Base-by-base conservation (phyloP, 2,797 vertebrate species). In the Sebastolobus alascanus region DNA sequence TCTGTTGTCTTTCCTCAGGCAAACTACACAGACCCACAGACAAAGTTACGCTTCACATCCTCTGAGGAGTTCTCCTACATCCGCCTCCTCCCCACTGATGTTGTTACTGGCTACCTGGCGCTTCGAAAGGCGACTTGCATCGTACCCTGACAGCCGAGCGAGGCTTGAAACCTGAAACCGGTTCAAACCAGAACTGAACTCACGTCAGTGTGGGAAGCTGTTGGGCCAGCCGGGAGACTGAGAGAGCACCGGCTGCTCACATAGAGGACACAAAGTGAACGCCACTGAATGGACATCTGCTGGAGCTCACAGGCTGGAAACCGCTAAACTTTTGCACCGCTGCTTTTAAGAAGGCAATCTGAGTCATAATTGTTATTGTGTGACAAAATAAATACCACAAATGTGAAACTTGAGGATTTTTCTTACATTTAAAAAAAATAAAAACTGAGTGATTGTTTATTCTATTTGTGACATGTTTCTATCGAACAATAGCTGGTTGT, bases 21-120 rank as follows among this genome's bases (percentile, higher is more conserved):
- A 79, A 98, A 96, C 94, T 99, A 99, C 91, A 99, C 97, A 14
- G 99, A 99, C 90, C 99, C 98, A 52, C 98, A 99, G 94, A 99
- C 97, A 81, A 99, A 99, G 92, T 94, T 99, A 54, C 95, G 98
- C 52, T 99, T 98, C 90, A 97, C 97, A 66, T 98, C 97, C 11
- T 96, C 95, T 0, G 98, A 99, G 81, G 99, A 99, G 93, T 99
- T 99, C 89, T 96, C 97, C 72, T 99, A 99, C 80, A 97, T 99
- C 75, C 96, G 98, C 69, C 97, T 98, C 90, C 96, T 99, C 70
- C 98, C 99, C 13, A 97, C 97, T 1, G 98, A 99, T 52, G 97
- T 99, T 4, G 94, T 99, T 69, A 96, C 97, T 0, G 98, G 99
- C 82, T 99, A 99, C 93, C 95, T 99, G 86, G 94, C 97, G 13